Percentiles rank a stretch among this genome's conserved stretches.
Conservation (phyloP, 2,797 vertebrate genomes). For the Chloroceryle inda region DNA sequence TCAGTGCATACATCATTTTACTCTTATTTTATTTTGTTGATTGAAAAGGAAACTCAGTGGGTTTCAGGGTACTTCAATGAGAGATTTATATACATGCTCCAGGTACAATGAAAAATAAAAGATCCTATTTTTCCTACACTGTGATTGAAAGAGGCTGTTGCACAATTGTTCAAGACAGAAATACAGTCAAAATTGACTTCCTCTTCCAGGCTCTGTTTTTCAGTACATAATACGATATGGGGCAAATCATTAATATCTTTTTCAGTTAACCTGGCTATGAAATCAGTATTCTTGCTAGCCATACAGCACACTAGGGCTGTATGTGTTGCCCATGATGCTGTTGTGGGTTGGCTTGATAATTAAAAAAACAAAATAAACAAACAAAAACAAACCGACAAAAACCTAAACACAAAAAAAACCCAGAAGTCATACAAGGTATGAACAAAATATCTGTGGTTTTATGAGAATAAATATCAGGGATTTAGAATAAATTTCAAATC, state of each 20-base stretch:
- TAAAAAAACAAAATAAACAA: not conserved
- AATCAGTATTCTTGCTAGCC: not conserved
- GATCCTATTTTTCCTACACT: not conserved
- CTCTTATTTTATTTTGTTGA: not conserved
- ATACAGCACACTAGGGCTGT: not conserved
- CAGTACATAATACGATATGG: not conserved
- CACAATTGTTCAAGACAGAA: not conserved
- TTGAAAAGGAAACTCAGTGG: not conserved
- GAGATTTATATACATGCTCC: not conserved
- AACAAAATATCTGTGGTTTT: not conserved
- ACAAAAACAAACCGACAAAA: too few species aligned
- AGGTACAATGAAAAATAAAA: not conserved
- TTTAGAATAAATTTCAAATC: not conserved
- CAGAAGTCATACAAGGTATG: not conserved
- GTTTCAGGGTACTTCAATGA: not conserved
- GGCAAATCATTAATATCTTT: not conserved
- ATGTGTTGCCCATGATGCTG: not conserved
- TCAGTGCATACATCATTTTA: not conserved
- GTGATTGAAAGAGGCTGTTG: not conserved
- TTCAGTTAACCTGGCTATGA: not conserved
- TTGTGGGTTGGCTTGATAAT: not conserved
- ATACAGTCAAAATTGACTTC: slow-evolving; percentile 45
- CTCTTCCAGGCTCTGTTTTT: not conserved
- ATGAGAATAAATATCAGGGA: not conserved
- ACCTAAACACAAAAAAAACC: too few species aligned